Evolutionary conservation across 2,113 vertebrate genomes (phyloP), one percentile per base, ranked within the genome.

Genomic region (Lophotis ruficrista): DNA sequence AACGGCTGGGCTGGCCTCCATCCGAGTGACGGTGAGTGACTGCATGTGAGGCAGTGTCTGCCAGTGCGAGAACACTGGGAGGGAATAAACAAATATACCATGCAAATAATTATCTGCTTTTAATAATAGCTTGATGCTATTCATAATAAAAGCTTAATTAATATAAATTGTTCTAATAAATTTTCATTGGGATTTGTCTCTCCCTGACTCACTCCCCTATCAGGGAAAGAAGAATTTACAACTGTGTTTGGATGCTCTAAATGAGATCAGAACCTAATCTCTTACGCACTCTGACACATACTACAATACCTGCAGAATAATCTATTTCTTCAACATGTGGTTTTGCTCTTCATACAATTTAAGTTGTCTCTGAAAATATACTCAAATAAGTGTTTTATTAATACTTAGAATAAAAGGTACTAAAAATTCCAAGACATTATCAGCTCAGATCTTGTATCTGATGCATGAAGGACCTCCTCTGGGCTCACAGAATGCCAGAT

Each of bases 31-130:
- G 7, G 12, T 14, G 56, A 43, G 25, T 19, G 25, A 51, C 30
- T 13, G 10, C 13, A 2, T 12, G 15, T 19, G 15, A 35, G 56
- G 28, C 25, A 15, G 22, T 1, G 28, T 1, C n/a, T 47, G 16
- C 0, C 5, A 4, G 5, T 5, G 10, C 9, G 28, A 27, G 21
- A 78, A 20, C 5, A 23, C 30, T 1, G 1, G 27, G 9, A 35
- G 1, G 5, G 30, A 54, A 43, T 5, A 64, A 16, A 9, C 33
- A 60, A 50, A 64, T 6, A 10, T 12, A 45, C 14, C 1, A 0
- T 8, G 16, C 2, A 6, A 78, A 12, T 10, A 50, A 4, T 20
- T n/a, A 23, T 10, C 56, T 51, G 22, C 10, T 82, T 89, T 70
- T 71, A 70, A 16, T 38, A 72, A 85, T 5, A 88, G 12, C 15